A percentile compares a stretch with the other conserved stretches of the same genome.
phyloP scores from a whole-genome alignment of 2,113 vertebrate species.

The Bufo bufo region DNA sequence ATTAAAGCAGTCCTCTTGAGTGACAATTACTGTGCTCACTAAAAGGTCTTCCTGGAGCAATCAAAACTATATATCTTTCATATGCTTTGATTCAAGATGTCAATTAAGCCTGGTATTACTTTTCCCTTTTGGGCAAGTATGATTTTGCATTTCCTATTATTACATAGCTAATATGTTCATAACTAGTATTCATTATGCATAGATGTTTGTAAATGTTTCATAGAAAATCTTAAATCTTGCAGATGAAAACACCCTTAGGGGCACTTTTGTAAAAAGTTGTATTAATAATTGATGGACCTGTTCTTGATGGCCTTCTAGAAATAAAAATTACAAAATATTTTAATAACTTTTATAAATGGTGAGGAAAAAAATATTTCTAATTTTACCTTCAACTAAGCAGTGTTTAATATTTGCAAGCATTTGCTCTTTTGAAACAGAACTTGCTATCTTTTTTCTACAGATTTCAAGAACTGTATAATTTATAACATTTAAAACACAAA shows the following conservation, averaged over 20 bases:
- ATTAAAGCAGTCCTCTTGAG: slow-evolving; percentile 24
- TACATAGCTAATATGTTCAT: slow-evolving; percentile 28
- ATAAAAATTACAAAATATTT: background rate
- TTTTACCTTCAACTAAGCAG: background rate
- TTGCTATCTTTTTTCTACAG: background rate
- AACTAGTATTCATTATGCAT: slow-evolving; percentile 41
- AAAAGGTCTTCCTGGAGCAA: slow-evolving; percentile 45
- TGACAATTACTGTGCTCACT: slow-evolving; percentile 36
- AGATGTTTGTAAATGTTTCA: slow-evolving; percentile 54
- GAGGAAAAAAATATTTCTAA: background rate
- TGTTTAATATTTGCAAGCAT: background rate
- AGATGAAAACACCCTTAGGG: slow-evolving; percentile 13
- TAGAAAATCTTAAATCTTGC: slow-evolving; percentile 41
- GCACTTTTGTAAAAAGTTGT: background rate
- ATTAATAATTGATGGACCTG: slow-evolving; percentile 6
- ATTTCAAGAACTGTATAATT: background rate
- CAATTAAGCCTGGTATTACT: slow-evolving; percentile 39
- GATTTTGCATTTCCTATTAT: slow-evolving; percentile 43
- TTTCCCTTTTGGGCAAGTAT: slow-evolving; percentile 46
- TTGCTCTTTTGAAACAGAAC: background rate
- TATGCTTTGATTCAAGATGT: slow-evolving; percentile 39
- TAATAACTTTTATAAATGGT: background rate
- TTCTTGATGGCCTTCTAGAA: slow-evolving; percentile 1
- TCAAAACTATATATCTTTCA: slow-evolving; percentile 34
- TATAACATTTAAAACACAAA: too few relatives aligned